A percentile compares a stretch with the other conserved stretches of the same genome.
Conservation (phyloP, 1,140 invertebrate species). For the Drosophila gunungcola region DNA sequence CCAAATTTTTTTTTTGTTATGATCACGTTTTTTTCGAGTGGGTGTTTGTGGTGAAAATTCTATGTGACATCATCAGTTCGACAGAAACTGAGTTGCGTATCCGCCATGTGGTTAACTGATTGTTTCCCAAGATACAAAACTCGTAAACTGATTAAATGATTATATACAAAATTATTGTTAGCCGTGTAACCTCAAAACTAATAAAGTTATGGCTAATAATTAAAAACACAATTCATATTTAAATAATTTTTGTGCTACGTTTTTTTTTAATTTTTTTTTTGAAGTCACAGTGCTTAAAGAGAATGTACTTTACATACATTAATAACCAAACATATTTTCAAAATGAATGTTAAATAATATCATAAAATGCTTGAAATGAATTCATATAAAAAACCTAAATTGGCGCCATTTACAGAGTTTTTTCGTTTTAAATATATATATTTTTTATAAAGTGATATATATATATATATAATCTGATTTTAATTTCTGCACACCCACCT, state of each 20-base stretch:
- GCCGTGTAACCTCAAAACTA: neutral
- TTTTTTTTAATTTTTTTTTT: conserved; percentile 1
- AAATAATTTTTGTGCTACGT: neutral
- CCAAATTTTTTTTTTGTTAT: conserved; percentile 8
- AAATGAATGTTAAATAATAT: neutral
- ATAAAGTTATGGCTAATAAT: neutral
- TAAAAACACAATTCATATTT: no score
- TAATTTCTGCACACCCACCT: no score
- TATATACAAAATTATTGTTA: no score
- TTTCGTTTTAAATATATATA: no score
- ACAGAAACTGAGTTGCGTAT: conserved; percentile 8
- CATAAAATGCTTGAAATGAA: neutral
- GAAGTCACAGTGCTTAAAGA: neutral
- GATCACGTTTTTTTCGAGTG: conserved; percentile 15
- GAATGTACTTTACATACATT: neutral
- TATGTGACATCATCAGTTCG: neutral
- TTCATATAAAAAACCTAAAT: no score
- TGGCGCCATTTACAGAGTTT: no score
- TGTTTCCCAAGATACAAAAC: neutral
- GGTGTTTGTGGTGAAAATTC: conserved; percentile 27
- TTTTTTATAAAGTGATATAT: neutral
- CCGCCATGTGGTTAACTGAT: conserved; percentile 6
- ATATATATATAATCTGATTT: no score
- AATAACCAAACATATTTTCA: neutral
- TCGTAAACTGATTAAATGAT: no score